Evolutionary conservation across 2,888 invertebrate species (phyloP).

Genomic region (Nomada lathburiana): DNA sequence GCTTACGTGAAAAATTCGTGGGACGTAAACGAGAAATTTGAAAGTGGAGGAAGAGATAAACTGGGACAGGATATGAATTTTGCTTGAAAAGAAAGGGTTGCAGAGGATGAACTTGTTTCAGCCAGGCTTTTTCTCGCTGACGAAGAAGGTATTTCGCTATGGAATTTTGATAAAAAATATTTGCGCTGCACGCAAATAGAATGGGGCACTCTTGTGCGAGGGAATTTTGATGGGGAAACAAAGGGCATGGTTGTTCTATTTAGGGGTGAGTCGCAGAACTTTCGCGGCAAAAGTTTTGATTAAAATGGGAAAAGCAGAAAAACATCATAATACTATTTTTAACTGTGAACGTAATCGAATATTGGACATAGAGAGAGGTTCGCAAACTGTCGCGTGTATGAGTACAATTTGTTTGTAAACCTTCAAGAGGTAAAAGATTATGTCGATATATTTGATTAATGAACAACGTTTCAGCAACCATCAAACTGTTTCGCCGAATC

Average conservation of each 20-base stretch:
- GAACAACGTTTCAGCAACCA: no score
- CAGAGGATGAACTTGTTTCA: neutral
- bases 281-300: neutral
- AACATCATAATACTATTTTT: neutral
- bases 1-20: no score
- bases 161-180: conserved; percentile 36
- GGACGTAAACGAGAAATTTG: no score
- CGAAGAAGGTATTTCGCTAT: neutral
- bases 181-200: neutral
- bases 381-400: no score
- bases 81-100: neutral
- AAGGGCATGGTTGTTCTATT: neutral
- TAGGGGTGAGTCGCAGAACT: neutral
- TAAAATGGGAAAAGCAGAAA: neutral
- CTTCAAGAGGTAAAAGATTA: no score
- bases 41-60: neutral
- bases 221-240: conserved; percentile 22
- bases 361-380: no score
- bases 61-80: neutral
- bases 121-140: neutral
- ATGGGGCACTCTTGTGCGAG: conserved; percentile 7
- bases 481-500: no score
- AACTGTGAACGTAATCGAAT: neutral
- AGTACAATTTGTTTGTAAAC: no score
- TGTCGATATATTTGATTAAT: no score